Percentiles rank a stretch among this genome's conserved stretches.
phyloP scores from a whole-genome alignment of 2,113 vertebrate species.

The Odobenus rosmarus region DNA sequence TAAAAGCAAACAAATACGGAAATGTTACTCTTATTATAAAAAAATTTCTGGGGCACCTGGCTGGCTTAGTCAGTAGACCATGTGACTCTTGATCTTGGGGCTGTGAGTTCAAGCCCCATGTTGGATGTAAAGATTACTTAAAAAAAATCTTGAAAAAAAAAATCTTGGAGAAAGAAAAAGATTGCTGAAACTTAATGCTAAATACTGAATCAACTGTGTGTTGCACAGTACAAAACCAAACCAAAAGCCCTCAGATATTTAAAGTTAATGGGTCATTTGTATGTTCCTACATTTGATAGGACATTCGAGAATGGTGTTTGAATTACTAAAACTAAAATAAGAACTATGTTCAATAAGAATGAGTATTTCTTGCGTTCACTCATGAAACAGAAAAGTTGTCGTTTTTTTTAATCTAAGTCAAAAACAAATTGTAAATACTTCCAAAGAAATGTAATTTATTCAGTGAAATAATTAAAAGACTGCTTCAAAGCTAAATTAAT shows the following conservation, averaged over 20 bases:
- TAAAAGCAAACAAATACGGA: background rate
- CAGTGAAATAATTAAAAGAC: constrained; percentile 25
- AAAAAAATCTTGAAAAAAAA: background rate
- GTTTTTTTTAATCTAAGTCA: background rate
- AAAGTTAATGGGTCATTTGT: background rate
- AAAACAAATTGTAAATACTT: background rate
- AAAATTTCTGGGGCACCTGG: background rate
- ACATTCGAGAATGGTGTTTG: background rate
- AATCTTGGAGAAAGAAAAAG: background rate
- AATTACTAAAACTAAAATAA: constrained; percentile 41
- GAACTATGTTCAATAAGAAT: background rate
- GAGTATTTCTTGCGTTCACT: background rate
- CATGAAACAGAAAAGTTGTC: background rate
- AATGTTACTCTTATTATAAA: constrained; percentile 16
- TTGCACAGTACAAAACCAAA: background rate
- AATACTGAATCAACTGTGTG: background rate
- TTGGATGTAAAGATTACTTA: no score
- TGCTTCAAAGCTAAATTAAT: constrained; percentile 42
- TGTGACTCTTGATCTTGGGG: no score
- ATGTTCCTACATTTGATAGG: background rate
- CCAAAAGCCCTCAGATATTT: background rate
- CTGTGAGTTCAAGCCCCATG: no score
- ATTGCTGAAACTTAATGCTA: constrained; percentile 32
- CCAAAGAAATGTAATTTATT: constrained; percentile 34
- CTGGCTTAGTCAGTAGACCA: no score